A percentile compares a stretch with the other conserved stretches of the same genome.
Evolutionary conservation across 2,797 vertebrate genomes (phyloP).

Genomic region (Semotilus atromaculatus): DNA sequence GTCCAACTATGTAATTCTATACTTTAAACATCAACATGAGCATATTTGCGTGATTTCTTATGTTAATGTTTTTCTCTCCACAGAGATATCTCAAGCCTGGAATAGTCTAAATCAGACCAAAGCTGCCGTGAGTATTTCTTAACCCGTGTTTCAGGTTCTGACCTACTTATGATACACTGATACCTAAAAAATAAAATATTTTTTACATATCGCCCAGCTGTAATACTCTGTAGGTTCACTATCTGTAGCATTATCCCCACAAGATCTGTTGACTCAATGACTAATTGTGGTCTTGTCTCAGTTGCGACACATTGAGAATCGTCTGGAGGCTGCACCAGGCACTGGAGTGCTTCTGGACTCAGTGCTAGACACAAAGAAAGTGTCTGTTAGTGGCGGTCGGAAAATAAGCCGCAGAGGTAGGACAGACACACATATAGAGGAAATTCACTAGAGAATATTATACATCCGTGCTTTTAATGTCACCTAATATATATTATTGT

Average conservation of each 20-base stretch:
- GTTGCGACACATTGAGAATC: constrained; percentile 95
- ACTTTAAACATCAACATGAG: background rate
- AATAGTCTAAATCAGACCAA: constrained; percentile 88
- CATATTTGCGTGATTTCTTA: background rate
- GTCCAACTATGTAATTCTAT: background rate
- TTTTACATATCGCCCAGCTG: no score
- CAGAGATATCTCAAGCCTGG: constrained; percentile 86
- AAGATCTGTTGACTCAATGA: background rate
- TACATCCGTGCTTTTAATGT: background rate
- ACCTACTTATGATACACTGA: background rate
- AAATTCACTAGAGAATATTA: background rate
- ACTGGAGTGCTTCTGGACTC: constrained; percentile 83
- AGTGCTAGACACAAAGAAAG: constrained; percentile 88
- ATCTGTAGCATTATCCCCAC: background rate
- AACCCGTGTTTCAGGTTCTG: background rate
- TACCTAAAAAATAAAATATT: background rate
- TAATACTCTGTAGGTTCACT: constrained; percentile 2
- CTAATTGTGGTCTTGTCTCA: constrained; percentile 63
- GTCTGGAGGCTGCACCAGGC: constrained; percentile 84
- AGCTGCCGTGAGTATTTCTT: constrained; percentile 88
- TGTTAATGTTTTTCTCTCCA: constrained; percentile 40
- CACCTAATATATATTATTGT: background rate
- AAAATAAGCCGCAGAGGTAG: constrained; percentile 82
- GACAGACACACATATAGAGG: constrained; percentile 3
- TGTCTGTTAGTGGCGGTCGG: constrained; percentile 72